Percentiles rank a stretch among this genome's conserved stretches.
phyloP scores from a whole-genome alignment of 2,797 vertebrate genomes.

The Cyprinella venusta region DNA sequence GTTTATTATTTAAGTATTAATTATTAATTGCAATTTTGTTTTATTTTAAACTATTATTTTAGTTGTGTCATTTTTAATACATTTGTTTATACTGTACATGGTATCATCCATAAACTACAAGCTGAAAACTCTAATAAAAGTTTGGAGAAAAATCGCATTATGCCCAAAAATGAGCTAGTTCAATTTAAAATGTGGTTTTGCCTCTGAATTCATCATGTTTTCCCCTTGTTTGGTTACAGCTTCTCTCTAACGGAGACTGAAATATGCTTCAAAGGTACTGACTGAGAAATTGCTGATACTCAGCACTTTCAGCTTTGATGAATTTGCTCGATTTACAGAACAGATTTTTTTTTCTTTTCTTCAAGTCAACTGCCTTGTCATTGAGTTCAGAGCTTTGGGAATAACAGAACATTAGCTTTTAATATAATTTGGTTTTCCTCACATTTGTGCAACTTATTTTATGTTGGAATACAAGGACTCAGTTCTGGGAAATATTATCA shows the following conservation, averaged over 20 bases:
- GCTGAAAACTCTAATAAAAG: not conserved
- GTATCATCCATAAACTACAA: not conserved
- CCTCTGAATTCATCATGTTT: slow-evolving; percentile 16
- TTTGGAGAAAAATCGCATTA: not conserved
- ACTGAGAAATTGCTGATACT: slow-evolving; percentile 49
- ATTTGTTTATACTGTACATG: not conserved
- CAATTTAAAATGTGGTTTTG: not conserved
- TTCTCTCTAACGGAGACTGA: slow-evolving; percentile 60
- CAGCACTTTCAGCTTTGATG: slow-evolving; percentile 48
- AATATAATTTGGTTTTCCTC: not conserved
- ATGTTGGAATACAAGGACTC: not conserved
- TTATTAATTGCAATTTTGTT: not conserved
- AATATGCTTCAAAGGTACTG: slow-evolving; percentile 45
- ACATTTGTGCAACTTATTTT: not conserved
- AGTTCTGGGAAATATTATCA: not conserved
- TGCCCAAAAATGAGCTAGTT: not conserved
- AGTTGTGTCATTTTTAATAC: not conserved
- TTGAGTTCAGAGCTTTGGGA: slow-evolving; percentile 22
- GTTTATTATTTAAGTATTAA: not conserved
- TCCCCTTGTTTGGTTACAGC: slow-evolving; percentile 44
- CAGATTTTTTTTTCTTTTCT: slow-evolving; percentile 20
- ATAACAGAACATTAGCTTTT: slow-evolving; percentile 4
- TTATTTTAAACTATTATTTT: not conserved
- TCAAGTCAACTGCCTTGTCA: slow-evolving; percentile 10
- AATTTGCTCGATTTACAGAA: slow-evolving; percentile 44